Evolutionary conservation across 2,113 vertebrate genomes (phyloP), one percentile per base, ranked within the genome.

Genomic region (Carassius auratus): DNA sequence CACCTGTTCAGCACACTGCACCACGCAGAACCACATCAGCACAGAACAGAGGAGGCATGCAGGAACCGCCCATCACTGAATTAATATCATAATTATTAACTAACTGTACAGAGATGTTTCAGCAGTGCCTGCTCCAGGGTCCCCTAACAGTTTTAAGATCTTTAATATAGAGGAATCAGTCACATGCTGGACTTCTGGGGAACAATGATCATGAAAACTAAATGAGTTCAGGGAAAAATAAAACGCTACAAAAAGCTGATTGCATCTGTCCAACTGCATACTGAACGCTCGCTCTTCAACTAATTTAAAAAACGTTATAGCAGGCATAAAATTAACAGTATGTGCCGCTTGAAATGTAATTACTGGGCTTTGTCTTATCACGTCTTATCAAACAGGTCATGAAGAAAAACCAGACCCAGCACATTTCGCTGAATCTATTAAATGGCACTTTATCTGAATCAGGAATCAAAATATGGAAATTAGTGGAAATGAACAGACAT

Each of bases 381-480:
- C n/a, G 69, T 42, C 36, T 74, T 23, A 77, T 77, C 75, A 77
- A 77, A 77, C 75, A 21, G 75, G 48, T 77, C 75, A 36, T 77
- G 75, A 36, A 36, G 75, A 77, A 77, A 77, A 77, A 57, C 50
- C 50, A 14, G n/a, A 75, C 7, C n/a, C 5, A 13, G 75, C 75
- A 77, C 75, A 36, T 57, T 57, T 3, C 26, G 15, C 69, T 38
- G 15, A 19, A 42, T 42, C 17, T 10, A 73, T 42, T 42, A 38
- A 38, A 42, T 42, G 33, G 30, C 4, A 7, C 48, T 36, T 36
- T 5, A 57, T 77, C 30, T 33, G 13, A 50, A 26, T 33, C 26
- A 33, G 26, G 33, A 77, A 76, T 26, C 19, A 74, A 5, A 23
- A 48, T 42, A 42, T 8, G 4, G 69, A n/a, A n/a, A 45, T 5